These are phyloP conservation scores for Hoplostethus mediterraneus DNA, from an alignment of 2,797 vertebrate genomes.

Conservation along the genomic window DNA sequence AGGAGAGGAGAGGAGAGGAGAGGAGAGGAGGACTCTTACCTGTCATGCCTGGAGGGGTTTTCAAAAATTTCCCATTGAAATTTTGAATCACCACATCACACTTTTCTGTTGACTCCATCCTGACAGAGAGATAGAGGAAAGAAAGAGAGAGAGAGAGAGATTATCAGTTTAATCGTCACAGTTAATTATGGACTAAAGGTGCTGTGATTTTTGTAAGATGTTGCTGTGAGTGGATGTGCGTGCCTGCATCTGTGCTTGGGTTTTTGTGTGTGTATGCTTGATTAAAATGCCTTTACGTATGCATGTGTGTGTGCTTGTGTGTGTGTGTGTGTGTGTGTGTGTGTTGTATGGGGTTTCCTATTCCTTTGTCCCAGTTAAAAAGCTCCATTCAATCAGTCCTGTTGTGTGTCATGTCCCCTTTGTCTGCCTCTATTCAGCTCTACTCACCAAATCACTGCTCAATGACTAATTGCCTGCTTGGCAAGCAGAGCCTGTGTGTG, in stretches of 20 bases:
- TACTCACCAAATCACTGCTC: slow-evolving; percentile 85
- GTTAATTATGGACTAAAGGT: too few relatives aligned
- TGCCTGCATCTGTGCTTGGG: slow-evolving; percentile 16
- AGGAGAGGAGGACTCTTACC: slow-evolving; percentile 81
- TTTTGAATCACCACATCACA: slow-evolving; percentile 99
- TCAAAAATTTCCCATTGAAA: slow-evolving; percentile 99
- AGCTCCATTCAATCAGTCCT: slow-evolving; percentile 79
- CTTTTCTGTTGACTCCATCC: slow-evolving; percentile 99
- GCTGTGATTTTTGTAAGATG: too few relatives aligned
- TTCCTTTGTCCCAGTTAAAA: slow-evolving; percentile 77
- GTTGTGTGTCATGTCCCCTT: slow-evolving; percentile 82
- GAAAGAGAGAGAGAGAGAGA: not conserved
- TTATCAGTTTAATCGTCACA: not conserved
- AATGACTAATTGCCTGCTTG: slow-evolving; percentile 87
- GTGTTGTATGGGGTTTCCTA: slow-evolving; percentile 77
- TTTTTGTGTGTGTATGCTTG: not conserved
- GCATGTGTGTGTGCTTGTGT: slow-evolving; percentile 3
- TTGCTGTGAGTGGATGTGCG: not conserved
- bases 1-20: not conserved
- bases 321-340: slow-evolving; percentile 42
- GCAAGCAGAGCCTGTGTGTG: slow-evolving; percentile 71
- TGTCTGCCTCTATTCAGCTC: slow-evolving; percentile 84
- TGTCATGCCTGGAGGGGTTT: slow-evolving; percentile 98
- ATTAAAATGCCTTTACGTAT: slow-evolving; percentile 16
- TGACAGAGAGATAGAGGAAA: slow-evolving; percentile 64